phyloP scores from a whole-genome alignment of 2,797 vertebrate genomes.

The Mormyrus hasselquistii region DNA sequence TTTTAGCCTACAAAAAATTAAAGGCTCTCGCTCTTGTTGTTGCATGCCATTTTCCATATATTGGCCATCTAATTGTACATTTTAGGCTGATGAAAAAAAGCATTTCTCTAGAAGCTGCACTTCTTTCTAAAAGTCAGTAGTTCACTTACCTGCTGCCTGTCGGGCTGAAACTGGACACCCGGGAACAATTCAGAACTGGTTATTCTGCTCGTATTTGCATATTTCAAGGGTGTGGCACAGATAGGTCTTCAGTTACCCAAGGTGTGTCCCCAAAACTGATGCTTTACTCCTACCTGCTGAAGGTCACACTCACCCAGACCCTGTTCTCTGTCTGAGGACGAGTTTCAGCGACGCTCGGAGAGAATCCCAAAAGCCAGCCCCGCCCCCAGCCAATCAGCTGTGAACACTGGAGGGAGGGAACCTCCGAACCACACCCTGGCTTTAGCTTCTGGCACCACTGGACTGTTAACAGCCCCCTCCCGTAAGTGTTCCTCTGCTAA shows the following conservation, averaged over 20 bases:
- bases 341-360: background rate
- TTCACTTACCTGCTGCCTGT: background rate
- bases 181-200: background rate
- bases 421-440: background rate
- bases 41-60: background rate
- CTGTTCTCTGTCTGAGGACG: background rate
- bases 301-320: background rate
- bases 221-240: background rate
- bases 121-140: background rate
- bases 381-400: background rate
- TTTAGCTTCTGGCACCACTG: background rate
- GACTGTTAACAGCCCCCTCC: background rate
- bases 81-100: background rate
- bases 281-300: background rate
- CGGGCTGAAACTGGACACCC: background rate
- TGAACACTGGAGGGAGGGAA: background rate
- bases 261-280: background rate
- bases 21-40: background rate
- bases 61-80: background rate
- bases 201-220: constrained; percentile 5
- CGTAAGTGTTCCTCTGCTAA: background rate
- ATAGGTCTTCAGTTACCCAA: background rate
- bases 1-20: background rate
- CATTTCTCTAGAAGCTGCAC: background rate
- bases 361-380: background rate